Base-by-base conservation (phyloP, 2,888 invertebrate genomes). In the Pachymerium ferrugineum region DNA sequence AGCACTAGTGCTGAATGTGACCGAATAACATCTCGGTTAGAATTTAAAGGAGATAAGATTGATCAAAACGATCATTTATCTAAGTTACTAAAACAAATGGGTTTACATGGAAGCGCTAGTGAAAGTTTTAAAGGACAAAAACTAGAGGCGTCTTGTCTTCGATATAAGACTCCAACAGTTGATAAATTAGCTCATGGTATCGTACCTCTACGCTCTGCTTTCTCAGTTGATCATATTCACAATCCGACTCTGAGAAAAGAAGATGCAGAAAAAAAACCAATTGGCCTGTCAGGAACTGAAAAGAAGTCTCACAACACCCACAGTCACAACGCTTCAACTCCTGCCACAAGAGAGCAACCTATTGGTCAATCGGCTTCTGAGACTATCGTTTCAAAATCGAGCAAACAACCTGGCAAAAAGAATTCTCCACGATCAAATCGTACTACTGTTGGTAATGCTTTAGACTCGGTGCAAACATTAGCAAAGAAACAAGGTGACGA, bases 291-390 rank as follows among this genome's bases (percentile, higher is more conserved):
- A 16, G 16, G 38, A 16, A 16, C 38, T 16, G 38, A 38, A n/a
- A 19, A 54, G 10, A 54, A 54, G 47, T 10, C 16, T 2, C 22
- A 54, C 47, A 22, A 54, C 22, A 19, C 22, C 3, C 47, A 16
- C 19, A 19, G 8, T 54, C 6, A 10, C 5, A 22, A 4, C 47
- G 19, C 16, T 54, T 10, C 47, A 54, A n/a, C n/a, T n/a, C n/a
- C n/a, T n/a, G 16, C 47, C 4, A 29, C 72, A 6, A 8, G 72
- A 28, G 72, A 72, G 28, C 72, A 72, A 19, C 72, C 72, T 22
- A 30, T 72, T 28, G 72, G 72, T 14, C 47, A 72, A 42, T 72
- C 72, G 1, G 72, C 72, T 22, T 47, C 72, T 47, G 72, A 72
- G n/a, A 47, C 72, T 2, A 8, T 28, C 1, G 25, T 22, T 1